phyloP scores from a whole-genome alignment of 1,140 invertebrate species.

The Brevipalpus yothersi region DNA sequence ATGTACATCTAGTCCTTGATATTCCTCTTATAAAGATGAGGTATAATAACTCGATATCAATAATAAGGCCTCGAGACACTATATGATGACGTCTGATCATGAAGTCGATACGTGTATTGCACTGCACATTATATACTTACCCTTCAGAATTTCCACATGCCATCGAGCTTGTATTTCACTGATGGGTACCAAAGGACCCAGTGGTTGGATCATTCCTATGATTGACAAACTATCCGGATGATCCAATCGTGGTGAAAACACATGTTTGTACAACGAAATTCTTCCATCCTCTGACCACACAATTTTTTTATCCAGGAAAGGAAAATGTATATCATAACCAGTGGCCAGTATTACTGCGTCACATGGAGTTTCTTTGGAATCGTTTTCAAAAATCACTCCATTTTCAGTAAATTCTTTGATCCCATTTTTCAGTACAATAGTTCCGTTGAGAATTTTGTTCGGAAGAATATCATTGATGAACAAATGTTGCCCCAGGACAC shows the following conservation, averaged over 20 bases:
- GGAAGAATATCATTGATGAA: conserved; percentile 31
- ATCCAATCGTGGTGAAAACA: conserved; percentile 20
- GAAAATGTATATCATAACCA: conserved; percentile 22
- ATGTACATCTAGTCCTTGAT: no score
- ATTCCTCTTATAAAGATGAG: no score
- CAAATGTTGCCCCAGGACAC: conserved; percentile 23
- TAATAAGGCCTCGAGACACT: no score
- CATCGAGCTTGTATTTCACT: conserved; percentile 27
- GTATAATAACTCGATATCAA: no score
- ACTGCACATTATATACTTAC: no score
- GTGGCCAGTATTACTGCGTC: conserved; percentile 21
- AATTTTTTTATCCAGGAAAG: conserved; percentile 17
- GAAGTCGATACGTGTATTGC: no score
- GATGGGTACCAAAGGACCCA: conserved; percentile 26
- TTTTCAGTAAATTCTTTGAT: conserved; percentile 18
- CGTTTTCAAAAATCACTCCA: conserved; percentile 17
- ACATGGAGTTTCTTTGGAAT: conserved; percentile 10
- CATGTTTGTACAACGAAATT: conserved; percentile 23
- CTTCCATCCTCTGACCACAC: conserved; percentile 17
- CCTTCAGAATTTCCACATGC: conserved; percentile 13
- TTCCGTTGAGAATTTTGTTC: conserved; percentile 24
- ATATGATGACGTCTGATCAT: no score
- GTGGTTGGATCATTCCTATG: conserved; percentile 26
- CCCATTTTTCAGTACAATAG: conserved; percentile 21
- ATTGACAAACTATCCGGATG: conserved; percentile 21